Percentiles rank a stretch among this genome's conserved stretches.
Evolutionary conservation across 2,113 vertebrate genomes (phyloP).

Genomic region (Asarcornis scutulata): DNA sequence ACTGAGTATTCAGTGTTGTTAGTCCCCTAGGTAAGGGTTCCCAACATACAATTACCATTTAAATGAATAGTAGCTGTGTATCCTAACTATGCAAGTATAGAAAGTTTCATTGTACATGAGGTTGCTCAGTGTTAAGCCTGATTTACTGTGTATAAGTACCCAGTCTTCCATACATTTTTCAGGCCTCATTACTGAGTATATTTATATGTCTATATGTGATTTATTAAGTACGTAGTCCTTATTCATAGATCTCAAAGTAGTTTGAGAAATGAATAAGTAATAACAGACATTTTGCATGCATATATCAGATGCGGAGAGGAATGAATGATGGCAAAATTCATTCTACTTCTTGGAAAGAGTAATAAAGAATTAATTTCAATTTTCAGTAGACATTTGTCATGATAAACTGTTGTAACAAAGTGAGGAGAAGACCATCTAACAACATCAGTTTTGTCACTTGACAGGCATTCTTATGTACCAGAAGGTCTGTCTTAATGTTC

Average conservation of each 20-base stretch:
- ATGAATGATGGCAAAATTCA: neutral
- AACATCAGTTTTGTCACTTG: neutral
- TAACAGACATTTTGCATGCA: neutral
- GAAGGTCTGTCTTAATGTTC: neutral
- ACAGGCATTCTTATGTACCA: neutral
- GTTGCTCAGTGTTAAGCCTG: neutral
- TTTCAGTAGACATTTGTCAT: neutral
- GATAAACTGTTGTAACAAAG: neutral
- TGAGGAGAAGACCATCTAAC: neutral
- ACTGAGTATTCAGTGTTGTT: neutral
- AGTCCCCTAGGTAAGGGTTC: neutral
- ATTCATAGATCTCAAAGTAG: neutral
- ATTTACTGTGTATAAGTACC: neutral
- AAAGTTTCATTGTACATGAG: neutral
- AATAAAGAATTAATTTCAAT: slow-evolving; percentile 12
- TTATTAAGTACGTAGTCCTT: neutral
- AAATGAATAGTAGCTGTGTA: neutral
- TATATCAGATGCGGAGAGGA: neutral
- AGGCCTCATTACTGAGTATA: neutral
- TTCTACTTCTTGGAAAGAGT: neutral
- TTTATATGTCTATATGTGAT: neutral
- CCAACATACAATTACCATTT: neutral
- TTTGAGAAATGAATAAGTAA: slow-evolving; percentile 7
- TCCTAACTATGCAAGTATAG: neutral
- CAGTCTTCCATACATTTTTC: neutral